Conservation (phyloP, 1,140 invertebrate species). For the Thrips palmi region DNA sequence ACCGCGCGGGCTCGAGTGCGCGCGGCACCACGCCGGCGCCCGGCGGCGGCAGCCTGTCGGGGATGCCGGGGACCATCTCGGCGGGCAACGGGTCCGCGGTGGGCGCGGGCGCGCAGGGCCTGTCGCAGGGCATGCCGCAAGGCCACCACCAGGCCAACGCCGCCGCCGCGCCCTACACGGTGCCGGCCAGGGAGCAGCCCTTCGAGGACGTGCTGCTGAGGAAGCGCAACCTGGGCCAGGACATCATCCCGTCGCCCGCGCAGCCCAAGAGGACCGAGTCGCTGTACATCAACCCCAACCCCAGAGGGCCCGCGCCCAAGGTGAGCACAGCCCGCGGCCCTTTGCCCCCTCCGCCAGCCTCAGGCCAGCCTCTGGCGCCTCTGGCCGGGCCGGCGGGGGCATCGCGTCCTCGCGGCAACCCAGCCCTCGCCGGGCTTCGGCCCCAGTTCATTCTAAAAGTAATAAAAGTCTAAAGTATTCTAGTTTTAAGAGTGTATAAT, state of each 20-base stretch:
- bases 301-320: conserved; percentile 15
- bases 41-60: conserved; percentile 26
- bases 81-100: conserved; percentile 19
- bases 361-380: background rate
- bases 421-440: too few species aligned
- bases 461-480: too few species aligned
- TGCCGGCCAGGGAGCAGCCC: conserved; percentile 25
- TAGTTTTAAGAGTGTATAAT: too few species aligned
- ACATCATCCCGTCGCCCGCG: conserved; percentile 58
- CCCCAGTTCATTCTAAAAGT: too few species aligned
- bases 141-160: conserved; percentile 22
- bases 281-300: conserved; percentile 17
- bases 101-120: conserved; percentile 20
- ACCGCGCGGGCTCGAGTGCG: background rate
- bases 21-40: conserved; percentile 25
- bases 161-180: conserved; percentile 16
- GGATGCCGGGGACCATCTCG: too few species aligned
- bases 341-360: background rate
- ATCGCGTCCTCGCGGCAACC: too few species aligned
- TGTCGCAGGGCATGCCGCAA: conserved; percentile 23
- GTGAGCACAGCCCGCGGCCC: conserved; percentile 11
- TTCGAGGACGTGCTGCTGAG: conserved; percentile 63
- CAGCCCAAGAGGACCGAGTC: conserved; percentile 82
- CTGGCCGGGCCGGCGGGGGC: background rate
- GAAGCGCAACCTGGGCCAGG: conserved; percentile 63